Evolutionary conservation across 2,888 invertebrate genomes (phyloP).

Genomic region (Pharmacophagus antenor): DNA sequence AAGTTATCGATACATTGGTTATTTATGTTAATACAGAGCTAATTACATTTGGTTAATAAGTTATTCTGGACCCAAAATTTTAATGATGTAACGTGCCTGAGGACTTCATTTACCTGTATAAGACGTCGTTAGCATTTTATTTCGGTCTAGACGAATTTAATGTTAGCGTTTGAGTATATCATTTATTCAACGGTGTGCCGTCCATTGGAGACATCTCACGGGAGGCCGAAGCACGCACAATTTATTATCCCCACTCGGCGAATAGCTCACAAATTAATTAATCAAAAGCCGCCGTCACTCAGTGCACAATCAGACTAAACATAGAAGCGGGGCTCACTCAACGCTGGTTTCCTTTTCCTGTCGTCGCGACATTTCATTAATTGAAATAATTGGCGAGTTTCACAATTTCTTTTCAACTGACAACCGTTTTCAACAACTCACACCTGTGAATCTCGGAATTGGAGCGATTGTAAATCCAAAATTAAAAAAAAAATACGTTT

Average conservation of each 20-base stretch:
- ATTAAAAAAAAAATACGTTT: background rate
- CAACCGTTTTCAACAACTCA: slow-evolving; percentile 52
- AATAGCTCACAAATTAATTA: slow-evolving; percentile 74
- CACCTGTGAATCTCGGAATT: slow-evolving; percentile 15
- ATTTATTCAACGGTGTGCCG: slow-evolving; percentile 68
- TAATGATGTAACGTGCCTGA: slow-evolving; percentile 70
- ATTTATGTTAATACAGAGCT: background rate
- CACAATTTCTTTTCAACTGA: slow-evolving; percentile 62
- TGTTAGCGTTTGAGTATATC: slow-evolving; percentile 71
- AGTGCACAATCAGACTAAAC: slow-evolving; percentile 69
- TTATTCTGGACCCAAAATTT: slow-evolving; percentile 48
- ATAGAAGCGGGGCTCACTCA: slow-evolving; percentile 48
- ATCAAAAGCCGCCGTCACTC: slow-evolving; percentile 77
- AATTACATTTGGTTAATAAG: slow-evolving; percentile 12
- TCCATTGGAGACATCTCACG: slow-evolving; percentile 73
- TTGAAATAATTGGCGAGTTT: slow-evolving; percentile 76
- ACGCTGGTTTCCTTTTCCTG: slow-evolving; percentile 69
- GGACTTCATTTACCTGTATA: slow-evolving; percentile 76
- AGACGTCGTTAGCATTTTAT: slow-evolving; percentile 75
- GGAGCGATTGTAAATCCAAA: background rate
- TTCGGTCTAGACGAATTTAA: slow-evolving; percentile 70
- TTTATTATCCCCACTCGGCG: slow-evolving; percentile 70
- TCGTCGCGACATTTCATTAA: slow-evolving; percentile 73
- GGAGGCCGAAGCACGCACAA: slow-evolving; percentile 72
- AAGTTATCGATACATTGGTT: background rate